Conservation (phyloP, 2,888 invertebrate species). For the Steinernema carpocapsae region DNA sequence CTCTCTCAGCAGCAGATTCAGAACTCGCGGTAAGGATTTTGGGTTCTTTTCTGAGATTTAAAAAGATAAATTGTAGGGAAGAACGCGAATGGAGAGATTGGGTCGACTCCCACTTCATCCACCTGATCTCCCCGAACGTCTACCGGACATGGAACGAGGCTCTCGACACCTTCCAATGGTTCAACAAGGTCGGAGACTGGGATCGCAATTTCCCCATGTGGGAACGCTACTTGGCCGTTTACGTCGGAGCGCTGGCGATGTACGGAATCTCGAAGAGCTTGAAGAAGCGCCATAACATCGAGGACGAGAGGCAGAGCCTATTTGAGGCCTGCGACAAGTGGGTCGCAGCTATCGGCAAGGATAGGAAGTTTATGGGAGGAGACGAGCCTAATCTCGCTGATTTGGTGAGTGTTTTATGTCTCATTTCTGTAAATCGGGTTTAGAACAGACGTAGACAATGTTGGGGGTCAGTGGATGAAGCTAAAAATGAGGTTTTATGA, state of each 20-base stretch:
- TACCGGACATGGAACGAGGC: conserved; percentile 86
- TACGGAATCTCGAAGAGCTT: conserved; percentile 85
- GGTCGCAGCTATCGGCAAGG: conserved; percentile 76
- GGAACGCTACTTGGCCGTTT: conserved; percentile 85
- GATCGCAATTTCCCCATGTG: conserved; percentile 83
- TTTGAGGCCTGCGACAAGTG: conserved; percentile 84
- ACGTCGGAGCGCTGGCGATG: conserved; percentile 92
- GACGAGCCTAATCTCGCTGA: conserved; percentile 86
- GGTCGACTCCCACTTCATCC: conserved; percentile 81
- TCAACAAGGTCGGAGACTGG: conserved; percentile 90
- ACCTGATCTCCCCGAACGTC: conserved; percentile 92
- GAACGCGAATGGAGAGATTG: conserved; percentile 94
- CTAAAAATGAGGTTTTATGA: too few relatives aligned
- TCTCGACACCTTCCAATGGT: conserved; percentile 89
- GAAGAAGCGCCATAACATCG: conserved; percentile 82
- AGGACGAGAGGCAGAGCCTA: conserved; percentile 84
- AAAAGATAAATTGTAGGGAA: conserved; percentile 75
- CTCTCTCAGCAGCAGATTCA: conserved; percentile 45
- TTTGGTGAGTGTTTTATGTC: conserved; percentile 72
- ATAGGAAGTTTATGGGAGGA: conserved; percentile 85
- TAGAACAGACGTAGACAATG: not conserved
- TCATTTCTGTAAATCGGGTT: conserved; percentile 29
- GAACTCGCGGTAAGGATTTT: conserved; percentile 41
- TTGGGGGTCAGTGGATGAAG: too few relatives aligned
- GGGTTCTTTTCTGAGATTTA: not conserved